Conservation (phyloP, 2,113 vertebrate species). For the Nipponia nippon region DNA sequence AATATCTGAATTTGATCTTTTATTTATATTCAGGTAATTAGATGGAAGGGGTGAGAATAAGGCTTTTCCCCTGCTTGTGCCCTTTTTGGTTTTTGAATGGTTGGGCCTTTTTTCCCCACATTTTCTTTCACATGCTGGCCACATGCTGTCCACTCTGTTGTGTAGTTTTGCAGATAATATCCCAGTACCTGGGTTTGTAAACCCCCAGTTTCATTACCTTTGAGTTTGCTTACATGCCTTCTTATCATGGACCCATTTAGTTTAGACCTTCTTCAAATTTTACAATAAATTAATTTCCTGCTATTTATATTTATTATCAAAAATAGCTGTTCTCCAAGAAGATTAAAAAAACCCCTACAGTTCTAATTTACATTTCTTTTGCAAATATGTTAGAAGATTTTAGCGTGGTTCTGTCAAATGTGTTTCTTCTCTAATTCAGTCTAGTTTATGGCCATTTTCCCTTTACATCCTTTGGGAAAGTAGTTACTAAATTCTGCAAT, state of each 20-base stretch:
- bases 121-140: not conserved
- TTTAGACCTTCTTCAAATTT: not conserved
- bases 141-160: not conserved
- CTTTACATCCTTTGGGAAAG: slow-evolving; percentile 47
- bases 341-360: not conserved
- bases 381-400: slow-evolving; percentile 23
- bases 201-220: not conserved
- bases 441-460: slow-evolving; percentile 50
- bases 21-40: not conserved
- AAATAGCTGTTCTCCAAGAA: not conserved
- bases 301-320: not conserved
- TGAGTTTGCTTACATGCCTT: not conserved
- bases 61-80: not conserved
- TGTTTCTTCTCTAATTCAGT: slow-evolving; percentile 42
- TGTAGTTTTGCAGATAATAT: not conserved
- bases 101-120: not conserved
- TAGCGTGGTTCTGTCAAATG: not conserved
- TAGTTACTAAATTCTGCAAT: slow-evolving; percentile 56
- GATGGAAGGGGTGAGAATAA: not conserved
- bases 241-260: not conserved
- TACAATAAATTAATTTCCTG: not conserved
- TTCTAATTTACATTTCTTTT: slow-evolving; percentile 21
- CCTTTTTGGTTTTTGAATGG: not conserved
- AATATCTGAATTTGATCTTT: not conserved
- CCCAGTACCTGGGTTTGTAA: not conserved